These are phyloP conservation scores for Ochropacha duplaris DNA, from an alignment of 2,888 invertebrate genomes.

Conservation along the genomic window DNA sequence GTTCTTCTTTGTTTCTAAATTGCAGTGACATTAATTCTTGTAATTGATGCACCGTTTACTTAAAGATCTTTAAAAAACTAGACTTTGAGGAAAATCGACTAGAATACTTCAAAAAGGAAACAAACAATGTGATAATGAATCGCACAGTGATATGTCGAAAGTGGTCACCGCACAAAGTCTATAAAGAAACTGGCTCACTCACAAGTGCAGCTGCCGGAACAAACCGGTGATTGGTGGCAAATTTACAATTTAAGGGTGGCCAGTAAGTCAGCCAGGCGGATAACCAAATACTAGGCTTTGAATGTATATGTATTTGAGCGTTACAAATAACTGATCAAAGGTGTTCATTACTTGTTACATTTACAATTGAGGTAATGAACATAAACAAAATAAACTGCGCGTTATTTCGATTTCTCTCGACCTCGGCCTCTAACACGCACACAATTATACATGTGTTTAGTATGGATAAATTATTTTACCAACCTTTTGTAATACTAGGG, in stretches of 20 bases:
- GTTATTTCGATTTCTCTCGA: slow-evolving; percentile 72
- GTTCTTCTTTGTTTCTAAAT: slow-evolving; percentile 7
- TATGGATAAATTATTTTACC: slow-evolving; percentile 30
- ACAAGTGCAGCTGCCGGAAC: too few relatives aligned
- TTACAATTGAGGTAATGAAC: slow-evolving; percentile 10
- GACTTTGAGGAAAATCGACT: not conserved
- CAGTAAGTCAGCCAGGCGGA: too few relatives aligned
- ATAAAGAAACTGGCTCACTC: too few relatives aligned
- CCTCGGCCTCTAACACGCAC: slow-evolving; percentile 66
- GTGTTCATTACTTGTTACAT: not conserved
- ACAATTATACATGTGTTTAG: slow-evolving; percentile 36
- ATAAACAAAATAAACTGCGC: slow-evolving; percentile 25
- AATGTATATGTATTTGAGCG: too few relatives aligned
- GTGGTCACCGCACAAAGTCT: too few relatives aligned
- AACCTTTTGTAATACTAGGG: slow-evolving; percentile 3
- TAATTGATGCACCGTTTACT: not conserved
- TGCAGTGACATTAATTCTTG: not conserved
- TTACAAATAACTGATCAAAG: too few relatives aligned
- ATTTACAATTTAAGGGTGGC: too few relatives aligned
- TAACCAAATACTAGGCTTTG: too few relatives aligned
- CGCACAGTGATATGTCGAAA: too few relatives aligned
- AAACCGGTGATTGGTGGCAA: too few relatives aligned
- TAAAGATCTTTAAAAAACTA: not conserved
- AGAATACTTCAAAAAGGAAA: not conserved
- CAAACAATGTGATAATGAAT: too few relatives aligned